Percentiles rank a stretch among this genome's conserved stretches.
Conservation (phyloP, 2,113 vertebrate genomes). For the Artemisiospiza belli region DNA sequence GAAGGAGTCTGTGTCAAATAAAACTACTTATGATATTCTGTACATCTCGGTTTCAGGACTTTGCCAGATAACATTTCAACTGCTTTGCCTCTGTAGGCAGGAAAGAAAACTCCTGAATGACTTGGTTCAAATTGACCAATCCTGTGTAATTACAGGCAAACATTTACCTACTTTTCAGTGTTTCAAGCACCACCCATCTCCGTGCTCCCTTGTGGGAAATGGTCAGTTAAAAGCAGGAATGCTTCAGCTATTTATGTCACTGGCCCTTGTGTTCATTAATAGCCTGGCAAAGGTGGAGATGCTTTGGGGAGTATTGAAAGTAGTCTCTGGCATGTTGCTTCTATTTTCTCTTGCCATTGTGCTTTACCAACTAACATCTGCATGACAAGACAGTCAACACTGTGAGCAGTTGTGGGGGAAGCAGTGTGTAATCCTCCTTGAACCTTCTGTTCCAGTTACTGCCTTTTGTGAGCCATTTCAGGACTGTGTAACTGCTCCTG, state of each 20-base stretch:
- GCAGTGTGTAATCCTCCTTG: background rate
- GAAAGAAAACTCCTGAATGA: background rate
- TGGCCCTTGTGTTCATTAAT: background rate
- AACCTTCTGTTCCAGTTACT: background rate
- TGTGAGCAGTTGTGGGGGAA: background rate
- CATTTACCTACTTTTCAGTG: background rate
- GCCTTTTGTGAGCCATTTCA: background rate
- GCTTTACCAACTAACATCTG: background rate
- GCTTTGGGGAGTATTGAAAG: background rate
- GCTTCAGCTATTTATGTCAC: background rate
- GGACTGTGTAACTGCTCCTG: background rate
- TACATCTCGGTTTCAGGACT: background rate
- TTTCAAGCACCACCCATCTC: background rate
- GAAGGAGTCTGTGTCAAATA: background rate
- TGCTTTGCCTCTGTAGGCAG: background rate
- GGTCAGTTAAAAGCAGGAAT: background rate
- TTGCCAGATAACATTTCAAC: background rate
- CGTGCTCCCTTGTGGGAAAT: fast-evolving
- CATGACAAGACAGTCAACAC: background rate
- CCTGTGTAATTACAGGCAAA: background rate
- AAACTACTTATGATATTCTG: fast-evolving
- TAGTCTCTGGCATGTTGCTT: background rate
- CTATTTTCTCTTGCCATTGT: background rate
- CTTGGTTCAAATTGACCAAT: background rate
- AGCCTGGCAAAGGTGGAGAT: background rate